These are phyloP conservation scores for Gobio gobio DNA, from an alignment of 2,113 vertebrate genomes.

Conservation along the genomic window DNA sequence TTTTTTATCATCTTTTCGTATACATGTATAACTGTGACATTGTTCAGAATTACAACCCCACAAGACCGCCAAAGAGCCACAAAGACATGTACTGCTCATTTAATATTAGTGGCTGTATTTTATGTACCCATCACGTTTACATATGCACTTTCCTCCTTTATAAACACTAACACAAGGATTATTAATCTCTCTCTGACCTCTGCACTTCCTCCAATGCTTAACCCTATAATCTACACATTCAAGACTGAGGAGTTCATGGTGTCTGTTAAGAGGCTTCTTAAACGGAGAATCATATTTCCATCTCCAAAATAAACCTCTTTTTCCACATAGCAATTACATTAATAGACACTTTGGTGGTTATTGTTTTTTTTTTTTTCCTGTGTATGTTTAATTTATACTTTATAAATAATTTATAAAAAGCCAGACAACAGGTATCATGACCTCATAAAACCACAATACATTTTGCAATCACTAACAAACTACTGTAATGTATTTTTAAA, in stretches of 20 bases:
- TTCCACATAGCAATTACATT: background rate
- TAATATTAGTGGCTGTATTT: conserved; percentile 9
- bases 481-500: background rate
- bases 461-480: background rate
- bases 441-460: background rate
- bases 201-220: conserved; percentile 5
- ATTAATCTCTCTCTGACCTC: conserved; percentile 22
- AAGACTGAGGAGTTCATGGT: conserved; percentile 9
- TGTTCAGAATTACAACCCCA: background rate
- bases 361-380: background rate
- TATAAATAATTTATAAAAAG: background rate
- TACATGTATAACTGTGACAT: conserved; percentile 24
- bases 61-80: conserved; percentile 14
- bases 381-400: background rate
- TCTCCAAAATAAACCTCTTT: background rate
- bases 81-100: conserved; percentile 25
- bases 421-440: background rate
- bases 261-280: conserved; percentile 1
- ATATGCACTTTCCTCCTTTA: background rate
- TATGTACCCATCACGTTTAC: conserved; percentile 3
- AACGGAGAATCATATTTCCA: background rate
- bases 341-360: background rate
- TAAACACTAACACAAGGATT: conserved; percentile 39
- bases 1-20: conserved; percentile 31
- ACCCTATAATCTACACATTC: conserved; percentile 28